phyloP scores from a whole-genome alignment of 1,140 invertebrate genomes.

The Lepidurus apus region DNA sequence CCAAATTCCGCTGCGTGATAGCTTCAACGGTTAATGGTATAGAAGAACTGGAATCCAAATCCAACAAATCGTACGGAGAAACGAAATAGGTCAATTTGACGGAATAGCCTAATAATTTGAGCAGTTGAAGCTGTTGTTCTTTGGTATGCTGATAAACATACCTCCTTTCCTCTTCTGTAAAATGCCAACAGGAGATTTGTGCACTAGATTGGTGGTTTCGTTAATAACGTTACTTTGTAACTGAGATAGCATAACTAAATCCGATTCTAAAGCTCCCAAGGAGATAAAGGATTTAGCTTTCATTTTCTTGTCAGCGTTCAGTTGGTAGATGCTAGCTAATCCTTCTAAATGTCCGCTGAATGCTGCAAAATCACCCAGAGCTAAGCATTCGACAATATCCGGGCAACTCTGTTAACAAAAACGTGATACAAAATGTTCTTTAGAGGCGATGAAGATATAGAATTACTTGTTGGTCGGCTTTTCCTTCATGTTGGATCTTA shows the following conservation, averaged over 20 bases:
- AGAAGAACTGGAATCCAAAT: constrained; percentile 64
- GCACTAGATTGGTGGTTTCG: constrained; percentile 78
- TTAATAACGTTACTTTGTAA: constrained; percentile 69
- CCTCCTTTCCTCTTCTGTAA: constrained; percentile 51
- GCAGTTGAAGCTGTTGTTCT: too few relatives aligned
- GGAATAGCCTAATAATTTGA: constrained; percentile 35
- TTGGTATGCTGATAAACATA: constrained; percentile 26
- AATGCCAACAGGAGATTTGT: constrained; percentile 80
- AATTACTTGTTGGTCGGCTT: constrained; percentile 54
- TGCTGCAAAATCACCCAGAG: constrained; percentile 79
- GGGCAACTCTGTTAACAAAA: constrained; percentile 65
- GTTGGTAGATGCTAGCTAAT: constrained; percentile 82
- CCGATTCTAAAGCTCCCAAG: constrained; percentile 82
- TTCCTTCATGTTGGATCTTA: constrained; percentile 86
- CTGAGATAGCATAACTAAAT: constrained; percentile 77
- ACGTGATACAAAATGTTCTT: constrained; percentile 24
- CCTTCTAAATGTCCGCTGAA: constrained; percentile 83
- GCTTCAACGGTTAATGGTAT: constrained; percentile 67
- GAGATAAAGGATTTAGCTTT: constrained; percentile 90
- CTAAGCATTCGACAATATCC: constrained; percentile 74
- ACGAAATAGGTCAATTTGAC: constrained; percentile 87
- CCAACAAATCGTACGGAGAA: constrained; percentile 85
- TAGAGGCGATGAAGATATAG: background rate
- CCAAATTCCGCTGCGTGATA: constrained; percentile 63
- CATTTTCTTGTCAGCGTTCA: constrained; percentile 89